Conservation (phyloP, 2,888 invertebrate species). For the Andrena bucephala region DNA sequence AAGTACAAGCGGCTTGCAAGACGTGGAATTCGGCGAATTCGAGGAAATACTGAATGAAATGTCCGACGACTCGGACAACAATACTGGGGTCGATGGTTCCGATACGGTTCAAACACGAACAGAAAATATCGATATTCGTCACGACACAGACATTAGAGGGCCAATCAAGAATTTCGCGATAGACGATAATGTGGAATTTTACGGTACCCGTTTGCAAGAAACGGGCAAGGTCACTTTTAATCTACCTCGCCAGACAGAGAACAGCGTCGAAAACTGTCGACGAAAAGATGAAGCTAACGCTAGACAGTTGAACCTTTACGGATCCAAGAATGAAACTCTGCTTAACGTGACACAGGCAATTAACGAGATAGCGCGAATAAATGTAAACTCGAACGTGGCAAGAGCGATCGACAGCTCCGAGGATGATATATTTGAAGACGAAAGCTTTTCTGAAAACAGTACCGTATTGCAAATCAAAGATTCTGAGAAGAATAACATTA, state of each 20-base stretch:
- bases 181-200: background rate
- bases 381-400: conserved; percentile 1
- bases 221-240: background rate
- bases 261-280: background rate
- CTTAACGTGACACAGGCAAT: conserved; percentile 61
- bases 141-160: background rate
- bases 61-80: conserved; percentile 58
- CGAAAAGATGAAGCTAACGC: background rate
- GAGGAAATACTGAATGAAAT: conserved; percentile 67
- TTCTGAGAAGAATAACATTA: background rate
- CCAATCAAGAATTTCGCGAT: background rate
- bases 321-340: background rate
- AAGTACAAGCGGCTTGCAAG: background rate
- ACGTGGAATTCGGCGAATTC: conserved; percentile 44
- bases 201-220: background rate
- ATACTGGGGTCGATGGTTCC: background rate
- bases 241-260: background rate
- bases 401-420: conserved; percentile 64
- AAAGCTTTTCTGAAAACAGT: background rate
- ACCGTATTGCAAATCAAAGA: background rate
- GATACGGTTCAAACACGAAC: background rate
- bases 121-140: background rate
- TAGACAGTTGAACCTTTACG: background rate
- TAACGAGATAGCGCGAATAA: conserved; percentile 46
- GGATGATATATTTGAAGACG: conserved; percentile 74